Conservation (phyloP, 1,140 invertebrate species). For the Camponotus vicinus region DNA sequence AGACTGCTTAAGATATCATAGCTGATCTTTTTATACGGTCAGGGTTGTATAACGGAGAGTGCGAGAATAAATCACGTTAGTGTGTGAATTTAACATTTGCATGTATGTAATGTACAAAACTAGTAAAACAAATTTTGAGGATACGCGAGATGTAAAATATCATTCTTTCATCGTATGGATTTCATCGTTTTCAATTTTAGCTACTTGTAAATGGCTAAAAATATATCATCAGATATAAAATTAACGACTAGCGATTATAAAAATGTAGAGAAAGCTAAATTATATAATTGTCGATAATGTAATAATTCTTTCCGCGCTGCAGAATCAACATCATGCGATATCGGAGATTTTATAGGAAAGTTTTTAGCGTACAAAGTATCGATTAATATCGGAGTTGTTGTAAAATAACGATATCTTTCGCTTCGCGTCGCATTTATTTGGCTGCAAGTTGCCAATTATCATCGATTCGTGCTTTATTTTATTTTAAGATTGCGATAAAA, state of each 20-base stretch:
- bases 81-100: slow-evolving; percentile 20
- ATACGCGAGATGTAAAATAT: background rate
- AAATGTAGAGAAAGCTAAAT: background rate
- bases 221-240: background rate
- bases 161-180: background rate
- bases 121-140: background rate
- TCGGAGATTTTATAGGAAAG: background rate
- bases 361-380: background rate
- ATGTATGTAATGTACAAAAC: background rate
- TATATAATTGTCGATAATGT: background rate
- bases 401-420: background rate
- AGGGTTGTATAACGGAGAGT: slow-evolving; percentile 44
- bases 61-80: slow-evolving; percentile 48
- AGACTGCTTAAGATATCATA: slow-evolving; percentile 31
- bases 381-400: background rate
- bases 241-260: background rate
- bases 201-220: background rate
- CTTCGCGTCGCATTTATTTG: slow-evolving; percentile 49
- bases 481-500: slow-evolving; percentile 23
- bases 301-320: no score
- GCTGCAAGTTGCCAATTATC: slow-evolving; percentile 40
- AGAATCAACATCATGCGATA: background rate
- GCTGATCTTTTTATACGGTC: slow-evolving; percentile 53
- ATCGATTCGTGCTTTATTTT: slow-evolving; percentile 60
- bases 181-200: background rate